A percentile compares a stretch with the other conserved stretches of the same genome.
These are phyloP conservation scores for Callosobruchus maculatus DNA, from an alignment of 2,888 invertebrate genomes.

Conservation along the genomic window DNA sequence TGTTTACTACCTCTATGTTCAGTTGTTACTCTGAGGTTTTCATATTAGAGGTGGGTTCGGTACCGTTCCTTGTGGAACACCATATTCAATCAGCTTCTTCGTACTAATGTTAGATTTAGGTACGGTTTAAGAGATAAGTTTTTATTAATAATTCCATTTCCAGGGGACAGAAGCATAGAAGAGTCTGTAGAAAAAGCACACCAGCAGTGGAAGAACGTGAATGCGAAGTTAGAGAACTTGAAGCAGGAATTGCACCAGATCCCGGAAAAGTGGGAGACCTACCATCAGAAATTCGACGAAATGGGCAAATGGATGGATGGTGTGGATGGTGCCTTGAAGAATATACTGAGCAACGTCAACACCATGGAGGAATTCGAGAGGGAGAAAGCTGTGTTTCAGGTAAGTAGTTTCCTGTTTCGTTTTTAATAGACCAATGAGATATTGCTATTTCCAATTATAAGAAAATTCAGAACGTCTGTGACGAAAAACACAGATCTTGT, in stretches of 20 bases:
- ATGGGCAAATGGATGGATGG: constrained; percentile 90
- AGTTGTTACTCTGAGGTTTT: too few species aligned
- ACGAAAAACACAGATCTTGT: too few species aligned
- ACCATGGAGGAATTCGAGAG: constrained; percentile 87
- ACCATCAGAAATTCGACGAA: constrained; percentile 73
- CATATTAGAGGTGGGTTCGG: too few species aligned
- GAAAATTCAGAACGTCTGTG: too few species aligned
- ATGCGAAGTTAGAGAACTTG: constrained; percentile 68
- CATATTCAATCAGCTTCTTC: too few species aligned
- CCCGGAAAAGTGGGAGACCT: constrained; percentile 87
- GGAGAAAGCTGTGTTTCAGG: constrained; percentile 87
- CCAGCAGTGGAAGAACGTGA: constrained; percentile 71
- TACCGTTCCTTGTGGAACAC: too few species aligned
- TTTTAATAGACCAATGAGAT: too few species aligned
- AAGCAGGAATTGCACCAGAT: constrained; percentile 75
- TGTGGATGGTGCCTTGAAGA: constrained; percentile 78
- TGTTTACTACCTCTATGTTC: too few species aligned
- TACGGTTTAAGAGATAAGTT: too few species aligned
- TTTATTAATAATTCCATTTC: constrained; percentile 29
- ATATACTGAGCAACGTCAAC: constrained; percentile 79
- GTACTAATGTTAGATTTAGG: too few species aligned
- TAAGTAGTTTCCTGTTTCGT: too few species aligned
- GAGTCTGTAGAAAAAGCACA: constrained; percentile 66
- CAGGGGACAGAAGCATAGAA: constrained; percentile 64
- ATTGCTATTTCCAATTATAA: too few species aligned